A percentile compares a stretch with the other conserved stretches of the same genome.
These are phyloP conservation scores for Fringilla coelebs DNA, from an alignment of 2,797 vertebrate genomes.

Conservation along the genomic window DNA sequence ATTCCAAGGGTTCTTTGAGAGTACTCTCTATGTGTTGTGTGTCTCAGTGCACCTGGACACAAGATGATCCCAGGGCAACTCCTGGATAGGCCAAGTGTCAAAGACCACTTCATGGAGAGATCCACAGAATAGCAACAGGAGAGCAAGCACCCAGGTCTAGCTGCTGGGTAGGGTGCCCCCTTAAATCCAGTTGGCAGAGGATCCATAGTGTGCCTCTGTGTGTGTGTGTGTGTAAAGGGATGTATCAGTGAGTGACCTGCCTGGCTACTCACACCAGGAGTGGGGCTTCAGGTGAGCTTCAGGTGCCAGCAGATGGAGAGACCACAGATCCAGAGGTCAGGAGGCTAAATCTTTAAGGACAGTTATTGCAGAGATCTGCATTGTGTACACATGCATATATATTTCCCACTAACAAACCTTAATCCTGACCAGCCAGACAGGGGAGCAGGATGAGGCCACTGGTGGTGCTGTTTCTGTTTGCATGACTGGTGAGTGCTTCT, in stretches of 20 bases:
- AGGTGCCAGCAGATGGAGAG: neutral
- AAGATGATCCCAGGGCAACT: neutral
- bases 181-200: neutral
- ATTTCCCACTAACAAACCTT: neutral
- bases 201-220: fast-evolving
- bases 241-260: neutral
- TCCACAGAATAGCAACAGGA: neutral
- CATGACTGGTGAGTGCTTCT: neutral
- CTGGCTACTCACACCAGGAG: neutral
- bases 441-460: neutral
- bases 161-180: neutral
- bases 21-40: neutral
- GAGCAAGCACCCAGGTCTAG: neutral
- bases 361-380: neutral
- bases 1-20: neutral
- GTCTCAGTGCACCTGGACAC: fast-evolving
- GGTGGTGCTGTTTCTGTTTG: conserved; percentile 33
- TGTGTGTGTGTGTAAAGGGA: neutral
- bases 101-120: neutral
- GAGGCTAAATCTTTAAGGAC: neutral
- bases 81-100: neutral
- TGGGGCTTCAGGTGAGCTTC: neutral
- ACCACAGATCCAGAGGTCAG: neutral
- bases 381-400: neutral
- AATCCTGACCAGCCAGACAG: neutral